Evolutionary conservation across 2,888 invertebrate genomes (phyloP).

Genomic region (Ditylenchus weischeri): DNA sequence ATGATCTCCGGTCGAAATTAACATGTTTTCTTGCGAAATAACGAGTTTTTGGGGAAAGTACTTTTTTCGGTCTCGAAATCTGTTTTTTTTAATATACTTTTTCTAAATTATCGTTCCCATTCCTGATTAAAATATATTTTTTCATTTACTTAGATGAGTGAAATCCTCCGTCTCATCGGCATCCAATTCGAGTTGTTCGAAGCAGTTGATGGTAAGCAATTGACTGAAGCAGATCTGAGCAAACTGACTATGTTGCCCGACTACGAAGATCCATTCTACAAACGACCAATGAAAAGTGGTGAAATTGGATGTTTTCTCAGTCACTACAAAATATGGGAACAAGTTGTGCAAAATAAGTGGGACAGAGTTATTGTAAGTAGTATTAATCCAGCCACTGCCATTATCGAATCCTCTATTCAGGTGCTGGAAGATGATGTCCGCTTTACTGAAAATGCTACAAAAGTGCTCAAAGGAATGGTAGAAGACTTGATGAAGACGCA

Average conservation of each 20-base stretch:
- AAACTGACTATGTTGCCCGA: slow-evolving; percentile 57
- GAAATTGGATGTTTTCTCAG: slow-evolving; percentile 97
- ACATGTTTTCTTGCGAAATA: no score
- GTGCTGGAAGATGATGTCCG: slow-evolving; percentile 86
- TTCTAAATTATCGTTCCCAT: no score
- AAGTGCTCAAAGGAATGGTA: slow-evolving; percentile 66
- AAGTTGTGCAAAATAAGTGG: slow-evolving; percentile 59
- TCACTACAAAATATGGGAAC: slow-evolving; percentile 72
- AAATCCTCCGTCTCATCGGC: slow-evolving; percentile 71
- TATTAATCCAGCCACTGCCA: no score
- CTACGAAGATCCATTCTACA: slow-evolving; percentile 62
- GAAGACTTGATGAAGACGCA: slow-evolving; percentile 64
- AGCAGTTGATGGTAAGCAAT: slow-evolving; percentile 50
- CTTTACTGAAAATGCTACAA: slow-evolving; percentile 80
- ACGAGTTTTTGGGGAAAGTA: no score
- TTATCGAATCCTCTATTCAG: no score
- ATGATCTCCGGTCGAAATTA: no score
- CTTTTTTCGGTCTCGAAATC: no score
- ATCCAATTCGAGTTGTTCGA: slow-evolving; percentile 43
- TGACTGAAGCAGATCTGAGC: slow-evolving; percentile 58
- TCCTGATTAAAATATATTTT: no score
- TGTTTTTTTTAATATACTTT: no score
- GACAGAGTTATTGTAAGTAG: slow-evolving; percentile 46
- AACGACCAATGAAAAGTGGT: slow-evolving; percentile 84
- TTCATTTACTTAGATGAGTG: slow-evolving; percentile 67